Evolutionary conservation across 2,113 vertebrate species (phyloP).

Genomic region (Ondatra zibethicus): DNA sequence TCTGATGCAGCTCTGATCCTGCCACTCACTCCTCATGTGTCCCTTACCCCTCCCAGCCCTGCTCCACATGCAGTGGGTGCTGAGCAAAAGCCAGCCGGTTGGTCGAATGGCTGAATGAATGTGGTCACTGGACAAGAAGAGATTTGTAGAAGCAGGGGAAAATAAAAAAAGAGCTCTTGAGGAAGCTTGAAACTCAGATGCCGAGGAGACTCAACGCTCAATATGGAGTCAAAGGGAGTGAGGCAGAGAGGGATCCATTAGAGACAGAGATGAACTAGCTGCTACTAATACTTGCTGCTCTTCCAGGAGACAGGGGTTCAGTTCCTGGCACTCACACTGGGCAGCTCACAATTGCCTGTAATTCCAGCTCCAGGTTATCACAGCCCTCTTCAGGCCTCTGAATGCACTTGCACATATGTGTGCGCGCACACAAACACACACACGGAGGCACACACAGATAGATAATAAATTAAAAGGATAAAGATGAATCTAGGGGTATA

Average conservation of each 20-base stretch:
- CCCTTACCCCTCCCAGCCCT: conserved; percentile 22
- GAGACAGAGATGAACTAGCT: neutral
- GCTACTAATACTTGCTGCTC: neutral
- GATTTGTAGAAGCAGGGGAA: conserved; percentile 71
- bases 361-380: neutral
- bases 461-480: neutral
- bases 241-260: neutral
- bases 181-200: conserved; percentile 44
- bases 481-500: neutral
- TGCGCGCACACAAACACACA: neutral
- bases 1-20: neutral
- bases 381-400: neutral
- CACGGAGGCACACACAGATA: neutral
- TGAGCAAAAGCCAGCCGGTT: neutral
- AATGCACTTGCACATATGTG: neutral
- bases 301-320: neutral
- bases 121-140: conserved; percentile 60
- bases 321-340: too few species aligned
- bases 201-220: neutral
- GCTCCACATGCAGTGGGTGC: conserved; percentile 37
- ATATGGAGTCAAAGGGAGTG: neutral
- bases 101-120: conserved; percentile 59
- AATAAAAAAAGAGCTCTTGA: neutral
- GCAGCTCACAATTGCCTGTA: neutral
- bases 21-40: neutral